phyloP scores from a whole-genome alignment of 2,888 invertebrate species.

The Calameuta filiformis region DNA sequence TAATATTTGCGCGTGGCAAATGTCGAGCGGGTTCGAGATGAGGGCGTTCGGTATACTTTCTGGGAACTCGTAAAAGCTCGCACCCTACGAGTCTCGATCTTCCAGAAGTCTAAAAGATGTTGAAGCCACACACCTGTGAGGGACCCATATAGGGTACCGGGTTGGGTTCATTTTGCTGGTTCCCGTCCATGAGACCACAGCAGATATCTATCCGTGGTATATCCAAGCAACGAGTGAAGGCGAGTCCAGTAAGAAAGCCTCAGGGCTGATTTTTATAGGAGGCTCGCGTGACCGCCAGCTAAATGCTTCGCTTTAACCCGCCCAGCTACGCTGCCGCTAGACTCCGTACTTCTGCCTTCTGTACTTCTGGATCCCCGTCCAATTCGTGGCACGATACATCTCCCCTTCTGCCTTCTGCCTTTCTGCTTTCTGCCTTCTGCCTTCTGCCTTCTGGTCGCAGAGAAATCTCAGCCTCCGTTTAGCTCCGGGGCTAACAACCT shows the following conservation, averaged over 20 bases:
- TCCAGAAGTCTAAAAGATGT: constrained; percentile 25
- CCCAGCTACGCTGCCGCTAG: constrained; percentile 20
- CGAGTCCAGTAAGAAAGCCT: constrained; percentile 22
- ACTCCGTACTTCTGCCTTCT: constrained; percentile 22
- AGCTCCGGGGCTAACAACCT: constrained; percentile 31
- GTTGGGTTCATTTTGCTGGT: background rate
- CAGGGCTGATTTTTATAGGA: constrained; percentile 51
- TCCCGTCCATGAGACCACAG: constrained; percentile 29
- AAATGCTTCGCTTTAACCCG: constrained; percentile 56
- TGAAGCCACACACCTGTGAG: constrained; percentile 45
- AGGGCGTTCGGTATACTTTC: background rate
- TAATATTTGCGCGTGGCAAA: background rate
- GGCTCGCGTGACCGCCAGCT: constrained; percentile 59
- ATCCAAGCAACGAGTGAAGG: constrained; percentile 16
- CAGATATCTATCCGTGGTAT: constrained; percentile 41
- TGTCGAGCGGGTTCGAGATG: background rate
- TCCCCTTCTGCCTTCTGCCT: constrained; percentile 1
- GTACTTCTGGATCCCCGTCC: constrained; percentile 28
- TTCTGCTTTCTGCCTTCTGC: background rate
- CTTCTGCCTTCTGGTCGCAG: background rate
- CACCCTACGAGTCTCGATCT: background rate
- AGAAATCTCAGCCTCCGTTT: constrained; percentile 17
- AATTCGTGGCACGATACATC: constrained; percentile 26
- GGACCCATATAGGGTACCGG: constrained; percentile 26
- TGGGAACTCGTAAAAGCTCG: constrained; percentile 2